Evolutionary conservation across 2,888 invertebrate species (phyloP).

Genomic region (Phoenoteleia sp.): DNA sequence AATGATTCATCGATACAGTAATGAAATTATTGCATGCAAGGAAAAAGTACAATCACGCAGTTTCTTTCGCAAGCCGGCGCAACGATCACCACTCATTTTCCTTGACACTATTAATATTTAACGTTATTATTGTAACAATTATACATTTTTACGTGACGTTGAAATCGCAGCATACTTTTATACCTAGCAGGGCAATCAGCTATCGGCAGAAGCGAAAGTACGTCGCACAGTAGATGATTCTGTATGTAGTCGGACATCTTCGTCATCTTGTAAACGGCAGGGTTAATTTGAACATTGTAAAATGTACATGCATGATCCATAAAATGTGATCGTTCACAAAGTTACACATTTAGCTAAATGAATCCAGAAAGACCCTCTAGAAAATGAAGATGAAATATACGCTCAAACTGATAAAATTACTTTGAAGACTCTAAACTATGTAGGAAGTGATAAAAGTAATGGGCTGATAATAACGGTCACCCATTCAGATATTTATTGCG

Average conservation of each 20-base stretch:
- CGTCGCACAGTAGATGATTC: conserved; percentile 69
- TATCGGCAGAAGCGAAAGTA: conserved; percentile 54
- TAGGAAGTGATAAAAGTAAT: too few relatives aligned
- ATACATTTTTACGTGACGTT: conserved; percentile 57
- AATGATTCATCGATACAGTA: conserved; percentile 67
- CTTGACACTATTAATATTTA: conserved; percentile 74
- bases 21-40: conserved; percentile 71
- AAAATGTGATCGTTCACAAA: too few relatives aligned
- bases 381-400: too few relatives aligned
- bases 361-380: too few relatives aligned
- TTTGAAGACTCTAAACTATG: too few relatives aligned
- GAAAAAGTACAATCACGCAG: conserved; percentile 73
- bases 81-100: conserved; percentile 73
- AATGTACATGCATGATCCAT: not conserved
- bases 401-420: too few relatives aligned
- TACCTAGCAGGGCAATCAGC: conserved; percentile 34
- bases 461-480: too few relatives aligned
- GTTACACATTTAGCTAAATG: too few relatives aligned
- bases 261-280: conserved; percentile 56
- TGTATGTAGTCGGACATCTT: conserved; percentile 73
- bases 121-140: conserved; percentile 73
- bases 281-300: conserved; percentile 42
- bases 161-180: conserved; percentile 53
- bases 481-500: too few relatives aligned
- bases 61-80: conserved; percentile 69